Base-by-base conservation (phyloP, 2,113 vertebrate genomes). In the Bolborhynchus lineola region DNA sequence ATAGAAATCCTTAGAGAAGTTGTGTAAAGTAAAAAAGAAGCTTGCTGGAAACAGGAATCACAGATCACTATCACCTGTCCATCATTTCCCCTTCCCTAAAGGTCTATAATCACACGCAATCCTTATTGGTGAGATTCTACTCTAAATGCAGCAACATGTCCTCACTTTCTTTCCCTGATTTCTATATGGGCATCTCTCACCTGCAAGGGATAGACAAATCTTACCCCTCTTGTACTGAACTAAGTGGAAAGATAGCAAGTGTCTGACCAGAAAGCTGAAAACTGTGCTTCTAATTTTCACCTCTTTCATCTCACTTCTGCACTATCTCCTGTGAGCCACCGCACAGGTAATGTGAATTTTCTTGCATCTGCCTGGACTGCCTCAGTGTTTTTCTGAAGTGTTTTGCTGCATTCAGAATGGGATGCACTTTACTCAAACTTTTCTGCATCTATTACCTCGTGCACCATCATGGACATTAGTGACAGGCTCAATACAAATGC, bases 71-170 rank as follows among this genome's bases (percentile, higher is more conserved):
- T 68, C 70, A 62, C 7, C 55, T 72, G 88, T 35, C 62, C 57
- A 25, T 88, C 80, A 55, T 26, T 59, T 29, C 8, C 49, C 39
- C 59, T n/a, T 64, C 68, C 80, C 70, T 44, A 41, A 55, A 77
- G 59, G 63, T 31, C 71, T 64, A 63, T 7, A 52, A 80, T 44
- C 53, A 85, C 57, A 64, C 79, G 33, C 16, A 39, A 42, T 7
- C 62, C 5, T 64, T 7, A 1, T 3, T 82, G 47, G 10, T 50
- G 47, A 82, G 68, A 24, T 39, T 77, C 82, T 81, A 47, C 79
- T 93, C 44, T 86, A 95, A 95, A 93, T 80, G 71, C 80, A 92
- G 82, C 44, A 47, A 16, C 76, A 88, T 42, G 53, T 59, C 77
- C 84, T 47, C 23, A 15, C 21, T 60, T 46, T 24, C 84, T 49